Percentiles rank a stretch among this genome's conserved stretches.
phyloP scores from a whole-genome alignment of 1,140 invertebrate species.

The Lordiphosa clarofinis region DNA sequence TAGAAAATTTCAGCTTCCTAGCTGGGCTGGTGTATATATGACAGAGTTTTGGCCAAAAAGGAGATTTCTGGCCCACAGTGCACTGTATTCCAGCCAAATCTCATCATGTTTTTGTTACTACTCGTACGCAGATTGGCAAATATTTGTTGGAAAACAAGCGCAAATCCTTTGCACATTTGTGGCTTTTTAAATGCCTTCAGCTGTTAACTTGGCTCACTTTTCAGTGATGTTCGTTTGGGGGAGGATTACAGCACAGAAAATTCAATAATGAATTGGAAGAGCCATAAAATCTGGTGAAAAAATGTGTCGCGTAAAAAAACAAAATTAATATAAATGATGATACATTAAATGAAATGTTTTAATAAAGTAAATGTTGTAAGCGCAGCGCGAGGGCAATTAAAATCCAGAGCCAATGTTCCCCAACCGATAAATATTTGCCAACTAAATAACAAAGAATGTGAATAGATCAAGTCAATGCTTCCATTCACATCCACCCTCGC shows the following conservation, averaged over 20 bases:
- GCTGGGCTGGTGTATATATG: too few relatives aligned
- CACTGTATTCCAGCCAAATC: conserved; percentile 2
- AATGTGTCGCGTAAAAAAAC: conserved; percentile 42
- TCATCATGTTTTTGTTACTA: conserved; percentile 2
- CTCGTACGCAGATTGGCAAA: conserved; percentile 13
- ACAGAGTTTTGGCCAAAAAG: too few relatives aligned
- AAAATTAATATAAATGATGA: conserved; percentile 52
- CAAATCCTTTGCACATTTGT: conserved; percentile 46
- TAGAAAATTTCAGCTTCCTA: too few relatives aligned
- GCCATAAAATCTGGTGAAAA: conserved; percentile 5
- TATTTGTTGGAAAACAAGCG: conserved; percentile 40
- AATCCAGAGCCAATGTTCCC: conserved; percentile 4
- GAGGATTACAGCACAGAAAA: conserved; percentile 32
- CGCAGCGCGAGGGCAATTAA: conserved; percentile 46
- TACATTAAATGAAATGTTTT: conserved; percentile 29
- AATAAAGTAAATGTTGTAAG: conserved; percentile 52
- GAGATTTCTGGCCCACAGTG: too few relatives aligned
- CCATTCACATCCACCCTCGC: conserved; percentile 21
- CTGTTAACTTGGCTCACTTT: conserved; percentile 23
- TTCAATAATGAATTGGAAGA: conserved; percentile 53
- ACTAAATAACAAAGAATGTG: conserved; percentile 54
- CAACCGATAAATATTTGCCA: conserved; percentile 55
- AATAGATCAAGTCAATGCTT: conserved; percentile 54
- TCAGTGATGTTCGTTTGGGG: conserved; percentile 6
- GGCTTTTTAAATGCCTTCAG: conserved; percentile 16